A percentile compares a stretch with the other conserved stretches of the same genome.
phyloP scores from a whole-genome alignment of 2,797 vertebrate genomes.

The Bradypodion ventrale region DNA sequence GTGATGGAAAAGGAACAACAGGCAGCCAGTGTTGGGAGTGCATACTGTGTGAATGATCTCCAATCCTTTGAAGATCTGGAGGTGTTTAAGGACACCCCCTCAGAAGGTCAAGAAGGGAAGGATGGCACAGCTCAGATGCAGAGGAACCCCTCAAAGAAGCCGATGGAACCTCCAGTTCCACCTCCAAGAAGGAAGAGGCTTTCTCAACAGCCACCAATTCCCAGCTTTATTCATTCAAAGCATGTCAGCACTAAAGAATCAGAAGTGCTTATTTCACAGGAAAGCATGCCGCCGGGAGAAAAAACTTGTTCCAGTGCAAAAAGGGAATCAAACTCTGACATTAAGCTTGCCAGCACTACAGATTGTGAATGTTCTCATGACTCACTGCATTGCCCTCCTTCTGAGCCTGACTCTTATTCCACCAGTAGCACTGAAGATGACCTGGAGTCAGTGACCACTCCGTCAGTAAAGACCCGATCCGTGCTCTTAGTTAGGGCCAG shows the following conservation, averaged over 20 bases:
- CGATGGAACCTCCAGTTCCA: conserved; percentile 78
- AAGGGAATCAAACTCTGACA: not conserved
- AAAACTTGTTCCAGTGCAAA: conserved; percentile 26
- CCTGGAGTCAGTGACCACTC: conserved; percentile 72
- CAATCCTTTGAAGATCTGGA: conserved; percentile 26
- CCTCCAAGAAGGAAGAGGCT: conserved; percentile 86
- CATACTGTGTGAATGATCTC: not conserved
- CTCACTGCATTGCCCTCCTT: conserved; percentile 79
- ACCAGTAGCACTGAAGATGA: conserved; percentile 96
- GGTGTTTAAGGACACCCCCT: conserved; percentile 47
- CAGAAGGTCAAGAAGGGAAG: conserved; percentile 39
- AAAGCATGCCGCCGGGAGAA: not conserved
- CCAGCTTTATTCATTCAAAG: conserved; percentile 31
- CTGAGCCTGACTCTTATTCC: conserved; percentile 88
- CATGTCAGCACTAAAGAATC: conserved; percentile 18
- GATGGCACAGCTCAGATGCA: conserved; percentile 30
- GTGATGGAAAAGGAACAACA: conserved; percentile 6
- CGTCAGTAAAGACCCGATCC: conserved; percentile 76
- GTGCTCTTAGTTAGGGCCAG: conserved; percentile 88
- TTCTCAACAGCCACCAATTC: conserved; percentile 50
- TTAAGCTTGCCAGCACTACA: conserved; percentile 37
- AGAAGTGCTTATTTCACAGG: not conserved
- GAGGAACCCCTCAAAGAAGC: conserved; percentile 44
- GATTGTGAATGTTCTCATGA: conserved; percentile 73
- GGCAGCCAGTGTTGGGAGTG: conserved; percentile 17